Evolutionary conservation across 2,113 vertebrate species (phyloP), one percentile per base, ranked within the genome.

Genomic region (Ailurus styani): DNA sequence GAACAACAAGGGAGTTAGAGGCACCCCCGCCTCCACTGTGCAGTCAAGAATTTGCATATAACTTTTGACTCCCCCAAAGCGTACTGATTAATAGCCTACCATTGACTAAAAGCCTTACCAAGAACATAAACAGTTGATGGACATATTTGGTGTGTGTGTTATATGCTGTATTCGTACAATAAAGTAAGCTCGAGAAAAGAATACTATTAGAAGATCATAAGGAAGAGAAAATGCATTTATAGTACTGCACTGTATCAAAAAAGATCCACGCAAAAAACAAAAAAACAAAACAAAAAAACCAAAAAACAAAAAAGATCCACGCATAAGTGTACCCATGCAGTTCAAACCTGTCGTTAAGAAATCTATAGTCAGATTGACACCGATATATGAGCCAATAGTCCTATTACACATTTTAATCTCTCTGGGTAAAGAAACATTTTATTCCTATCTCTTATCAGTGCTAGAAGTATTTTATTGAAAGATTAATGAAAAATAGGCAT

Each of bases 341-440:
- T 75, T 75, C 72, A 42, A 45, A 75, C 12, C 40, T 75, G 37
- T 60, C 25, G 25, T 75, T 25, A 42, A 64, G 79, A 54, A 83
- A 82, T 93, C 72, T 81, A 9, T n/a, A 75, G 42, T 40, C 64
- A 62, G 23, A 23, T 17, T 52, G 81, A 90, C 90, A 37, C 47
- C 87, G 87, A 84, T 84, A 40, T n/a, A 25, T 66, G 55, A 79
- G 55, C 79, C 73, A 18, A 37, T 55, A 77, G 73, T 96, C 81
- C 70, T 45, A 14, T 54, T 84, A 60, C 17, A 77, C 7, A 70
- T 57, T 97, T 92, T 81, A 60, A 73, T 93, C 31, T 97, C 81
- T 87, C 85, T 66, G 25, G 37, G 47, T 85, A 88, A 95, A 88
- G 77, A 45, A 73, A 82, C 84, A 55, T 50, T 94, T 97, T 70